Evolutionary conservation across 2,797 vertebrate genomes (phyloP), one percentile per base, ranked within the genome.

Genomic region (Eurystomus glaucurus): DNA sequence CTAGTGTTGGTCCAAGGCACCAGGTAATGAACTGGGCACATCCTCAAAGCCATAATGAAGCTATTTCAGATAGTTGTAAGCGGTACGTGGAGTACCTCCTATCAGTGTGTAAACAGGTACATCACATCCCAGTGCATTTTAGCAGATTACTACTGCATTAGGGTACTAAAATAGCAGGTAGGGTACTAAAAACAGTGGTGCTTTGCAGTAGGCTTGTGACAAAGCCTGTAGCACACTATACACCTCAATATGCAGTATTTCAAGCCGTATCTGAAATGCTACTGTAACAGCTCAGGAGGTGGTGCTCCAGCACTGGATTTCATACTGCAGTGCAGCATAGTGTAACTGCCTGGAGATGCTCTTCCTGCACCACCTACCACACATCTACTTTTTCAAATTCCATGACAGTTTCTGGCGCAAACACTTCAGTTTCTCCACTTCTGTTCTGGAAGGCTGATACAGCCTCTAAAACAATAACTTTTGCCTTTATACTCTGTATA

Each of bases 11-110:
- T 58, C 15, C 17, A 50, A 51, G 18, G 64, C 35, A 86, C 7
- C 6, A 64, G 54, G 17, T 33, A 60, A 69, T 14, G 17, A 79
- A 35, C 8, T 11, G 17, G 20, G 19, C 20, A 23, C 8, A 14
- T 22, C 16, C 57, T 13, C 22, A 15, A 48, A 78, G 33, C 50
- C 33, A 54, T 81, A 82, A 41, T 20, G 41, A 88, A 80, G 5
- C 10, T 55, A 11, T 60, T 86, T 68, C 39, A 92, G 23, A 11
- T 25, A 35, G 35, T 19, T 70, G 25, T 28, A 54, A 79, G 4
- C 13, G 2, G 0, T 25, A 18, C 4, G 11, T 1, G 1, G 26
- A 64, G 1, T 19, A 39, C 10, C 19, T 70, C 39, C 29, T 51
- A 19, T n/a, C 71, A 31, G 39, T 6, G 4, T 31, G 11, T 23